Base-by-base conservation (phyloP, 2,797 vertebrate species). In the Rhinophrynus dorsalis region DNA sequence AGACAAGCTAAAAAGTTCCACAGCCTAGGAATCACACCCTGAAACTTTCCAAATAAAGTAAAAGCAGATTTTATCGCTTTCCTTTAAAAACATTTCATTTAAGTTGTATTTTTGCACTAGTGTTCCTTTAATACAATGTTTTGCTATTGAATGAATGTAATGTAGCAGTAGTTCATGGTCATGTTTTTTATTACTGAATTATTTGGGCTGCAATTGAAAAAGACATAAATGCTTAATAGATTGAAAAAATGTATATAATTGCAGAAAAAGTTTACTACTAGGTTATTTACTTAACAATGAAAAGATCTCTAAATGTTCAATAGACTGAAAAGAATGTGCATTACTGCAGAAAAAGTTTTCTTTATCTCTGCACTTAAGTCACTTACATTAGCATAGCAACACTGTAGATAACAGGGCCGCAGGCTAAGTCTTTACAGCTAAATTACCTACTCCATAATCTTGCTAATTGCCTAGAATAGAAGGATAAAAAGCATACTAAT, bases 271-370 rank as follows among this genome's bases (percentile, higher is more conserved):
- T 44, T 42, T 59, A 44, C 7, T 59, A 27, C 37, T 12, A 9
- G 18, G 6, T 18, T 35, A 59, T 59, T 59, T 59, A n/a, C 18
- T 59, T 29, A 42, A 59, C 12, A 27, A 44, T 26, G 13, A 27
- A 27, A 59, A 18, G 5, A 59, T 44, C 24, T 44, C 37, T 44
- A 18, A 59, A 7, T 44, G 57, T 44, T 59, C 44, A 59, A 44
- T 42, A 58, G n/a, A 26, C 55, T 58, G 20, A 27, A 58, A 59
- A 58, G 13, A 58, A n/a, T 58, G 55, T 58, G 12, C 12, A 12
- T 24, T 24, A 8, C n/a, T 37, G 54, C 55, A 58, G 8, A 58
- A 56, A 58, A 40, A 23, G 20, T 40, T 12, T 58, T 4, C 23
- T 58, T 24, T 58, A 9, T 40, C 6, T 15, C 35, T 15, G 2